Base-by-base conservation (phyloP, 1,140 invertebrate genomes). In the Melipona quadrifasciata region DNA sequence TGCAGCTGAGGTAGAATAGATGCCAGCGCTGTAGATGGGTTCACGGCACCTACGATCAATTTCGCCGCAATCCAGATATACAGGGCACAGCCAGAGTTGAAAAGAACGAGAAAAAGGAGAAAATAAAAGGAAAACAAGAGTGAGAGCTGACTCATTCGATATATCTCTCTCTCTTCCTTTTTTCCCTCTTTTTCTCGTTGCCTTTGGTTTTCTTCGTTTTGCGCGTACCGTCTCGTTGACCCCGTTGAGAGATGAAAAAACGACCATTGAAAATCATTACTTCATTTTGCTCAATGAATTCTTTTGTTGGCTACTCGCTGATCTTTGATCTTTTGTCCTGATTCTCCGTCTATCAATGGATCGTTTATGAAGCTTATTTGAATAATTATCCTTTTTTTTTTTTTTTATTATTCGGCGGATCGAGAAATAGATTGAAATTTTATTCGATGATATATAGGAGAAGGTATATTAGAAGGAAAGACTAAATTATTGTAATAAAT, bases 21-120 rank as follows among this genome's bases (percentile, higher is more conserved):
- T 80, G 70, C 79, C 81, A 72, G 73, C n/a, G 65, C 65, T 51
- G 73, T n/a, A 57, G 76, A 86, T 81, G 80, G 70, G 39, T 84
- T 71, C 85, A 64, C 57, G 80, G 85, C 31, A 64, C 80, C 82
- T 80, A 80, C 86, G 67, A 87, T 89, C 79, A 82, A 83, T 89
- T 82, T 84, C 70, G 67, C 34, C 47, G 27, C 86, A 71, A 70
- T 80, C 76, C 85, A 82, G 75, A 86, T 87, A 78, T 47, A 31
- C 39, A 47, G 39, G 57, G 51, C 31, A 31, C 16, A 1, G 27
- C 12, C 24, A 39, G 64, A 27, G 34, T 24, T 47, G 24, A 27
- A 47, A 47, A 71, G 39, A 71, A 27, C n/a, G 19, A 65, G 64
- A n/a, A 16, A n/a, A 24, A 16, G 12, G 19, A 21, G 34, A 55